Percentiles rank a stretch among this genome's conserved stretches.
Evolutionary conservation across 2,797 vertebrate genomes (phyloP).

Genomic region (Manis javanica): DNA sequence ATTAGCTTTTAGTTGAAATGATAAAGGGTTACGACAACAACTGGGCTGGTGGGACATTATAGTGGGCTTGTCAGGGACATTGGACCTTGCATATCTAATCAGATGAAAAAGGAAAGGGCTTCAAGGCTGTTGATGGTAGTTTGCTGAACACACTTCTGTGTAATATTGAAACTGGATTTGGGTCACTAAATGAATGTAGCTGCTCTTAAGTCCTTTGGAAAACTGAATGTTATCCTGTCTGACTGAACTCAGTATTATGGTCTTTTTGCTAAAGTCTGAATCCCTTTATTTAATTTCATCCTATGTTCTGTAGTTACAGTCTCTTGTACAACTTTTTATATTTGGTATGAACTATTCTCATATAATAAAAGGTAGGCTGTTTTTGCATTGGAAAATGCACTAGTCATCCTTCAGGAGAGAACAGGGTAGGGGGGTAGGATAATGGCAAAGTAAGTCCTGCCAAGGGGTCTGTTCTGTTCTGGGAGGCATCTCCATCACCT

Average conservation of each 20-base stretch:
- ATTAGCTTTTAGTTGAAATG: neutral
- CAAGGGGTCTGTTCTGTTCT: neutral
- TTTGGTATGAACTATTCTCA: slow-evolving; percentile 32
- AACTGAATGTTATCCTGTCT: slow-evolving; percentile 44
- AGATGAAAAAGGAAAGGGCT: neutral
- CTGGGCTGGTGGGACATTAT: neutral
- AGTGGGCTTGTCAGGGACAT: neutral
- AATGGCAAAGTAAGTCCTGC: neutral
- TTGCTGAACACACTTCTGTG: neutral
- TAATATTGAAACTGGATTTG: slow-evolving; percentile 32
- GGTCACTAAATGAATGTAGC: neutral
- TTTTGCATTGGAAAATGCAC: neutral
- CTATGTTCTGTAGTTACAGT: slow-evolving; percentile 44
- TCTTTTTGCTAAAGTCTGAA: neutral
- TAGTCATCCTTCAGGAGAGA: neutral
- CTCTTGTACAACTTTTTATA: slow-evolving; percentile 9
- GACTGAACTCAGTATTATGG: slow-evolving; percentile 46
- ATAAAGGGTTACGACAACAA: neutral
- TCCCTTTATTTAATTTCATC: slow-evolving; percentile 49
- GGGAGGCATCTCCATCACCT: neutral
- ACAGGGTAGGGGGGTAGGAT: too few relatives aligned
- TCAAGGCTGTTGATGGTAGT: neutral
- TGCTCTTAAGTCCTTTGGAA: slow-evolving; percentile 49
- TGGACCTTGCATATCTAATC: neutral
- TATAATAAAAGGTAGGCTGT: neutral